Conservation (phyloP, 2,888 invertebrate genomes). For the Chromoteleia sp. region DNA sequence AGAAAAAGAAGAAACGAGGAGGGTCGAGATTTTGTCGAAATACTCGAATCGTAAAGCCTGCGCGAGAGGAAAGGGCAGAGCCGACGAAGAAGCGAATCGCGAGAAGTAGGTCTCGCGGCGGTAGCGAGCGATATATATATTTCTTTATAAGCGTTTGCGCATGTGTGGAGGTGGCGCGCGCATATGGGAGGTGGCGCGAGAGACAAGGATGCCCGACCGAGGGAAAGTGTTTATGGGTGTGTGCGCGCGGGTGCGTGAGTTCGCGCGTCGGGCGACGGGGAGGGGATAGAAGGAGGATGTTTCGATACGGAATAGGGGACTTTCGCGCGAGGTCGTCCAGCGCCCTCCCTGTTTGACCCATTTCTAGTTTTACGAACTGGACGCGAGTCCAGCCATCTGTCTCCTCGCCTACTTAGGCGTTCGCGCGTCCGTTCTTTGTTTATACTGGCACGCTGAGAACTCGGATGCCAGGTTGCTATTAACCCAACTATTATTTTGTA, state of each 20-base stretch:
- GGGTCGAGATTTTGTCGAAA: constrained; percentile 28
- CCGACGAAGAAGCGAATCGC: constrained; percentile 27
- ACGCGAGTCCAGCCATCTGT: constrained; percentile 37
- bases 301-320: constrained; percentile 59
- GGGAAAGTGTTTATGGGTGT: constrained; percentile 68
- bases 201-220: constrained; percentile 56
- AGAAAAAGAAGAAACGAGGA: constrained; percentile 1
- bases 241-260: constrained; percentile 57
- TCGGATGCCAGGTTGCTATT: constrained; percentile 7
- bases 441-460: constrained; percentile 19
- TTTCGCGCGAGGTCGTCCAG: constrained; percentile 68
- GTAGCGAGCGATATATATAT: constrained; percentile 53
- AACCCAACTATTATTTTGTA: constrained; percentile 31
- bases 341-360: constrained; percentile 65
- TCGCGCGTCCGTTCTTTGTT: constrained; percentile 47
- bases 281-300: constrained; percentile 33
- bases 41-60: constrained; percentile 1
- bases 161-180: constrained; percentile 21
- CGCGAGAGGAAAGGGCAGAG: constrained; percentile 24
- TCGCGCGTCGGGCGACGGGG: constrained; percentile 4
- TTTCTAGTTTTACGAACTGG: constrained; percentile 58
- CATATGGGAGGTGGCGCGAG: constrained; percentile 29
- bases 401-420: constrained; percentile 45
- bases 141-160: constrained; percentile 38
- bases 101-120: constrained; percentile 61